Evolutionary conservation across 2,888 invertebrate genomes (phyloP).

Genomic region (Lathronympha strigana): DNA sequence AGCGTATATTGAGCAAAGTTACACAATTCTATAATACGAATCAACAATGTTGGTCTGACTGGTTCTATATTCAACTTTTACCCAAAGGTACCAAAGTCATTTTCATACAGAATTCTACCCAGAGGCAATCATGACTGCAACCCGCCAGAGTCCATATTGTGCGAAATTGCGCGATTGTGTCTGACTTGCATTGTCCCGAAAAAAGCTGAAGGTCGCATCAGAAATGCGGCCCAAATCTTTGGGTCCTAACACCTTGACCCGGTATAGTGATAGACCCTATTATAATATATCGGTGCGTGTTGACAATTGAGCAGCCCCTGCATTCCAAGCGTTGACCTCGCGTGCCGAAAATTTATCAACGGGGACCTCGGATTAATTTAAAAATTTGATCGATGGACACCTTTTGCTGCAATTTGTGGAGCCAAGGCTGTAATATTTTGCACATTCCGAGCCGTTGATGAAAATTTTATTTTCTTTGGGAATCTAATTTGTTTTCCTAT

Average conservation of each 20-base stretch:
- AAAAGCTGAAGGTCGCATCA: slow-evolving; percentile 41
- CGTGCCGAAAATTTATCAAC: slow-evolving; percentile 58
- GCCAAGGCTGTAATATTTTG: slow-evolving; percentile 8
- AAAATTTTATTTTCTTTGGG: no score
- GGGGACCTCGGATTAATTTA: slow-evolving; percentile 46
- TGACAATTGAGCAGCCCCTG: slow-evolving; percentile 40
- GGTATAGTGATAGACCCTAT: slow-evolving; percentile 44
- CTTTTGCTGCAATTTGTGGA: slow-evolving; percentile 25
- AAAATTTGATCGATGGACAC: slow-evolving; percentile 49
- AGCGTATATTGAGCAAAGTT: no score
- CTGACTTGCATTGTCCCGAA: slow-evolving; percentile 37
- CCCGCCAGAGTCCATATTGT: slow-evolving; percentile 29
- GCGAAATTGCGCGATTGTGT: slow-evolving; percentile 34
- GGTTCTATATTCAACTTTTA: neutral
- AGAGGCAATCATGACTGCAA: slow-evolving; percentile 31
- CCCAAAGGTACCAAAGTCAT: slow-evolving; percentile 13
- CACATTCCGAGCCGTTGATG: neutral
- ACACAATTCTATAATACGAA: neutral
- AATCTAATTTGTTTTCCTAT: neutral
- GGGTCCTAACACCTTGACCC: slow-evolving; percentile 59
- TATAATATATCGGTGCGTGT: slow-evolving; percentile 39
- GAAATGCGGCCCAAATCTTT: slow-evolving; percentile 47
- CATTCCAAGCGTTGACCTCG: slow-evolving; percentile 49
- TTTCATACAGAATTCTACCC: slow-evolving; percentile 12
- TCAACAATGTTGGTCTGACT: neutral